Base-by-base conservation (phyloP, 2,113 vertebrate species). In the Nothoprocta pentlandii region DNA sequence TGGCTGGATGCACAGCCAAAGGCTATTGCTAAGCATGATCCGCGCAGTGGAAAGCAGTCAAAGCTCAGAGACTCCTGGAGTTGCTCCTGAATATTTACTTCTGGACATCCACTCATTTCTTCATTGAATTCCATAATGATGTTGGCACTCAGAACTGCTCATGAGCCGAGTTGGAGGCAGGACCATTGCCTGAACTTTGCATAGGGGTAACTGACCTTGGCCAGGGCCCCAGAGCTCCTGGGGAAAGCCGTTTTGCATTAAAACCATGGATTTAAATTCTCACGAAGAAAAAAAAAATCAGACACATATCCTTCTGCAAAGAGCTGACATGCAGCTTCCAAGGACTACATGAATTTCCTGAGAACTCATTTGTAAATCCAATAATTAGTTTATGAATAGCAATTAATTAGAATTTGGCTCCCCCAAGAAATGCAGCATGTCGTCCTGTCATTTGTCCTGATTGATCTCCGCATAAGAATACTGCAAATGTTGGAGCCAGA, bases 331-430 rank as follows among this genome's bases (percentile, higher is more conserved):
- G 16, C 51, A 39, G 91, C 83, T 96, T 96, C 77, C 47, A 34
- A 63, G 66, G 90, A 77, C 88, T 92, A 92, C 53, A 95, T 86
- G 83, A 92, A 79, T 93, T 92, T 92, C 73, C 66, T 9, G 2
- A 90, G 58, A 90, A 79, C 86, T 92, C 94, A 87, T 95, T 93
- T 95, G 89, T 92, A 87, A 93, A 94, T 93, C 86, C 77, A 90
- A 89, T 95, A 87, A 96, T 95, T 95, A 92, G 95, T 90, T 96
- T 93, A 93, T 96, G 86, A 96, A 90, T 96, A 96, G 81, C 86
- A 96, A 92, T 96, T 94, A 92, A 95, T 96, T 96, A 96, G 90
- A 96, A 93, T 62, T 84, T 92, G 77, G 80, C 83, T 95, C 86
- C 73, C 75, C 76, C 86, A 80, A 89, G 95, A 94, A 92, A 79